Percentiles rank a stretch among this genome's conserved stretches.
phyloP scores from a whole-genome alignment of 2,797 vertebrate genomes.

The Melanogrammus aeglefinus region DNA sequence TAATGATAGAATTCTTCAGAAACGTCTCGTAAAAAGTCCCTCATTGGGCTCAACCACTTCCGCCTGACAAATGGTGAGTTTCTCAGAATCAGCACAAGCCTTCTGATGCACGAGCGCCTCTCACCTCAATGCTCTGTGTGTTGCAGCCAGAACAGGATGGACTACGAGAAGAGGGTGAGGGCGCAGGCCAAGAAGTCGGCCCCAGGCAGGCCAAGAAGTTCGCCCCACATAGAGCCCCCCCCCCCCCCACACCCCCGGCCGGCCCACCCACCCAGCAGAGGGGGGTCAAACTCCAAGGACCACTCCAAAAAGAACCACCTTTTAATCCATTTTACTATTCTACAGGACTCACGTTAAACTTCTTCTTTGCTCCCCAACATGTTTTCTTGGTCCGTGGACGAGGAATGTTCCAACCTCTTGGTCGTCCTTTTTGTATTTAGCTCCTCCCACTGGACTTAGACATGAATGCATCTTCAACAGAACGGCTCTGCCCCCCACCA shows the following conservation, averaged over 20 bases:
- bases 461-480: constrained; percentile 39
- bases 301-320: constrained; percentile 66
- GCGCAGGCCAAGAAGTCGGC: constrained; percentile 81
- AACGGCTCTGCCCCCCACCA: constrained; percentile 17
- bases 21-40: too few species aligned
- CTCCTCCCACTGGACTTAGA: background rate
- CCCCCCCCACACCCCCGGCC: constrained; percentile 23
- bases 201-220: constrained; percentile 81
- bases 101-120: background rate
- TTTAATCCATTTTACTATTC: constrained; percentile 49
- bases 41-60: too few species aligned
- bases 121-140: background rate
- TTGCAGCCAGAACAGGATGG: constrained; percentile 80
- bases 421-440: constrained; percentile 18
- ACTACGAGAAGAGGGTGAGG: constrained; percentile 79
- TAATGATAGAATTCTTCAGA: too few species aligned
- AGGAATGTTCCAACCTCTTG: constrained; percentile 27
- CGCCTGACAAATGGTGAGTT: too few species aligned
- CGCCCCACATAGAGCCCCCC: constrained; percentile 70
- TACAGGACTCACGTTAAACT: constrained; percentile 31
- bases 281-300: constrained; percentile 57
- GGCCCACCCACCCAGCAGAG: constrained; percentile 4
- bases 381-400: constrained; percentile 33
- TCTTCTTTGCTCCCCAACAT: background rate
- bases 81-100: too few species aligned